phyloP scores from a whole-genome alignment of 2,797 vertebrate genomes.

The Pempheris klunzingeri region DNA sequence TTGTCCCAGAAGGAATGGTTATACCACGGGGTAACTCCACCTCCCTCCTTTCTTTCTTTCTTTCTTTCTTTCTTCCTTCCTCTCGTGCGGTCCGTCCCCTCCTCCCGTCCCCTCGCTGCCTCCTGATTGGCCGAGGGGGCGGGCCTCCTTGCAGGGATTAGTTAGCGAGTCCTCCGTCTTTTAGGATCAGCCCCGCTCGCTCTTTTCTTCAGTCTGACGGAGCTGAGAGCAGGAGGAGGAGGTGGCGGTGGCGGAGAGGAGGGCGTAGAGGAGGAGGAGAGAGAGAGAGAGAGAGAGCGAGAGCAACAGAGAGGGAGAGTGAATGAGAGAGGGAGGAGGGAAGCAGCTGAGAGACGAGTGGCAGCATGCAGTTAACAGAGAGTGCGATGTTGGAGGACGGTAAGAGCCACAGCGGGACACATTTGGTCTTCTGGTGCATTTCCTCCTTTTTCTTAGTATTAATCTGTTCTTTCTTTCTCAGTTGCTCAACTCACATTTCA shows the following conservation, averaged over 20 bases:
- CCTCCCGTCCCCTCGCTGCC: slow-evolving; percentile 1
- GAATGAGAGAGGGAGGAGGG: slow-evolving; percentile 51
- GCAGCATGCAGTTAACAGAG: slow-evolving; percentile 76
- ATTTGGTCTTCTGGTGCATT: neutral
- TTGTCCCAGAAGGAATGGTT: slow-evolving; percentile 41
- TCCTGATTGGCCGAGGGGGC: slow-evolving; percentile 83
- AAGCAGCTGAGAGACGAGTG: slow-evolving; percentile 77
- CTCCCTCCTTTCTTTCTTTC: slow-evolving; percentile 33
- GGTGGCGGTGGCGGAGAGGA: slow-evolving; percentile 61
- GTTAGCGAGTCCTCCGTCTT: slow-evolving; percentile 77
- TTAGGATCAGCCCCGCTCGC: slow-evolving; percentile 79
- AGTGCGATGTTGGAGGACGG: slow-evolving; percentile 73
- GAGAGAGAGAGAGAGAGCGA: slow-evolving; percentile 25
- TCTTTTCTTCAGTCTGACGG: slow-evolving; percentile 78
- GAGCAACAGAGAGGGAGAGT: slow-evolving; percentile 21
- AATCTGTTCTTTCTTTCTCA: neutral
- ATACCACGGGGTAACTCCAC: slow-evolving; percentile 46
- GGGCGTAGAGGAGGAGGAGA: slow-evolving; percentile 40
- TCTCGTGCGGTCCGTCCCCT: slow-evolving; percentile 35
- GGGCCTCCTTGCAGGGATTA: slow-evolving; percentile 84
- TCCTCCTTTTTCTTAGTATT: neutral
- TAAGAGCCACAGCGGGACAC: slow-evolving; percentile 46
- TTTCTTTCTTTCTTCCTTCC: slow-evolving; percentile 40
- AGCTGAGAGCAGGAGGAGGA: slow-evolving; percentile 63
- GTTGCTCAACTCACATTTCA: neutral